phyloP scores from a whole-genome alignment of 2,888 invertebrate genomes.

The Limnephilus rhombicus region DNA sequence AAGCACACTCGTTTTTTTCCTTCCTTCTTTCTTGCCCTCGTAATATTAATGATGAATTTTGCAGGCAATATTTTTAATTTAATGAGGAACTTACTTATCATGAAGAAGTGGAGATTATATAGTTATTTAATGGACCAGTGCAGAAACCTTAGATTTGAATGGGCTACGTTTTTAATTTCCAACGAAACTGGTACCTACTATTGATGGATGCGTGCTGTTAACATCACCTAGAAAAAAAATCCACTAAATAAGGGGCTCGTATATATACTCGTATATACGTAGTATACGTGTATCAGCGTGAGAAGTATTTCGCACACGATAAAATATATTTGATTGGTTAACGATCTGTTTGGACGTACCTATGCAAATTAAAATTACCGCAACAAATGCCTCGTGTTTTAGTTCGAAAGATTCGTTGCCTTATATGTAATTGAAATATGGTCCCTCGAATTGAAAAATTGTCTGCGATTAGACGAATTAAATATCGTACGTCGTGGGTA shows the following conservation, averaged over 20 bases:
- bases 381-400: background rate
- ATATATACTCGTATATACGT: too few relatives aligned
- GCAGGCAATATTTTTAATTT: background rate
- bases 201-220: background rate
- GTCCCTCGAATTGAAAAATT: background rate
- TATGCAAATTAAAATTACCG: background rate
- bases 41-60: background rate
- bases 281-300: background rate
- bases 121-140: too few relatives aligned
- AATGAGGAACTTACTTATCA: background rate
- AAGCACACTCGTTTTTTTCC: too few relatives aligned
- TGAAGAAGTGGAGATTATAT: background rate
- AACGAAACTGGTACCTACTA: background rate
- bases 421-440: slow-evolving; percentile 16
- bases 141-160: too few relatives aligned
- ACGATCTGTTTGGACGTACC: background rate
- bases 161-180: too few relatives aligned
- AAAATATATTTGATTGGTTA: background rate
- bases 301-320: background rate
- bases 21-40: background rate
- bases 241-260: too few relatives aligned
- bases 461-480: background rate
- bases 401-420: background rate
- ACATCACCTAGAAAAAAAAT: background rate
- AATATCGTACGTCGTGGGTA: background rate